Evolutionary conservation across 2,888 invertebrate species (phyloP), one percentile per base, ranked within the genome.

Genomic region (Notocelia uddmanniana): DNA sequence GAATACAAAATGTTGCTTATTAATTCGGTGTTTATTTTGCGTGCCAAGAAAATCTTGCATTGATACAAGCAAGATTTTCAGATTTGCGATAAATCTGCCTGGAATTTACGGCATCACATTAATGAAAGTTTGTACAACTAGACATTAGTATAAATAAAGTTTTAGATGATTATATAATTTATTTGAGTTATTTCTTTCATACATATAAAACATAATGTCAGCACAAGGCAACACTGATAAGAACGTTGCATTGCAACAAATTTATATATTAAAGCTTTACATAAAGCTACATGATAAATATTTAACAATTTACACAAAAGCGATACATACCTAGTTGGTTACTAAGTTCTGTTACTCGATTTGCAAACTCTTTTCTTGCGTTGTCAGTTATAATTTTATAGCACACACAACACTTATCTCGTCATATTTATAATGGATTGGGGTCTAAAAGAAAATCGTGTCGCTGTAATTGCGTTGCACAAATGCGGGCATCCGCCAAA

Each of bases 201-300:
- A 59, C 31, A 26, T 57, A 19, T 31, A 8, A 58, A 18, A 37
- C 21, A 41, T 52, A 31, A 19, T 21, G 11, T 50, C 18, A 55
- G 55, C 48, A 19, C 8, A 50, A n/a, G 1, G 9, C 31, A 26
- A 26, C 63, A 26, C 21, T 10, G 58, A 64, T 68, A 23, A 57
- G 9, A 45, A 68, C 52, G 19, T 70, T 52, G 50, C 52, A 45
- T 70, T 52, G 21, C 58, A 54, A 58, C 10, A 45, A 13, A 60
- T 26, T n/a, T 23, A 58, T 21, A 58, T 59, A 26, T 70, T 54
- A 66, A 71, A 66, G 66, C 70, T 66, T 18, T 3, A 63, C n/a
- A 69, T 67, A 59, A 55, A 66, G 45, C 66, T 66, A 26, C 21
- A 26, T 10, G 10, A 26, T 26, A 45, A 66, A 48, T 26, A 21